These are phyloP conservation scores for Malurus splendens DNA, from an alignment of 2,797 vertebrate species.

Conservation along the genomic window DNA sequence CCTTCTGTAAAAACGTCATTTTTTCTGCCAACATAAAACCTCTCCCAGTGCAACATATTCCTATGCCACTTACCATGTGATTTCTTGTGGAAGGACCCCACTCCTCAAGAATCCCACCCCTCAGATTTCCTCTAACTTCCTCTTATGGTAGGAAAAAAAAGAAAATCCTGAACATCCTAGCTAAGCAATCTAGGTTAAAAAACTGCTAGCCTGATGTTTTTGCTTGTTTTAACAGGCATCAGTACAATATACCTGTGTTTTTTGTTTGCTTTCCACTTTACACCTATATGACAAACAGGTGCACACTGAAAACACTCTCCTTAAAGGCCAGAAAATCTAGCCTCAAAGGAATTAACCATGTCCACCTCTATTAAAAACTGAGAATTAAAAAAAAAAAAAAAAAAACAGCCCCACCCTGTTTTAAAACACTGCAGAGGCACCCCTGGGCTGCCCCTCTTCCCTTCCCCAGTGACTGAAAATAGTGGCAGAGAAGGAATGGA, in stretches of 20 bases:
- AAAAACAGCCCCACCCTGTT: background rate
- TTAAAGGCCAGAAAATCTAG: background rate
- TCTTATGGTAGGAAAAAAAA: background rate
- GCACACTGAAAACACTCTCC: background rate
- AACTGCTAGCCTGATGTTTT: background rate
- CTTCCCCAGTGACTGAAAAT: accelerated
- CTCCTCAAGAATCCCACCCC: background rate
- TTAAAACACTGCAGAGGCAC: background rate
- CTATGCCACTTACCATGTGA: background rate
- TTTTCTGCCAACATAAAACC: background rate
- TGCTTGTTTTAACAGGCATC: background rate
- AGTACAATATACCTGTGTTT: accelerated
- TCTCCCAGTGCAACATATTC: background rate
- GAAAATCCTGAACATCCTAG: background rate
- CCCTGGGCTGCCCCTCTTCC: background rate
- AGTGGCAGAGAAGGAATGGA: background rate
- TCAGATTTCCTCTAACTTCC: background rate
- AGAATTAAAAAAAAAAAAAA: background rate
- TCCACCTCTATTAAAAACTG: background rate
- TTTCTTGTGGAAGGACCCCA: background rate
- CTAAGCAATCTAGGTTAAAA: background rate
- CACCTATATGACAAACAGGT: background rate
- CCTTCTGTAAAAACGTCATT: background rate
- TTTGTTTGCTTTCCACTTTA: background rate
- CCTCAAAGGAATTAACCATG: background rate